Percentiles rank a stretch among this genome's conserved stretches.
Conservation (phyloP, 2,888 invertebrate genomes). For the Ormyrus pomaceus region DNA sequence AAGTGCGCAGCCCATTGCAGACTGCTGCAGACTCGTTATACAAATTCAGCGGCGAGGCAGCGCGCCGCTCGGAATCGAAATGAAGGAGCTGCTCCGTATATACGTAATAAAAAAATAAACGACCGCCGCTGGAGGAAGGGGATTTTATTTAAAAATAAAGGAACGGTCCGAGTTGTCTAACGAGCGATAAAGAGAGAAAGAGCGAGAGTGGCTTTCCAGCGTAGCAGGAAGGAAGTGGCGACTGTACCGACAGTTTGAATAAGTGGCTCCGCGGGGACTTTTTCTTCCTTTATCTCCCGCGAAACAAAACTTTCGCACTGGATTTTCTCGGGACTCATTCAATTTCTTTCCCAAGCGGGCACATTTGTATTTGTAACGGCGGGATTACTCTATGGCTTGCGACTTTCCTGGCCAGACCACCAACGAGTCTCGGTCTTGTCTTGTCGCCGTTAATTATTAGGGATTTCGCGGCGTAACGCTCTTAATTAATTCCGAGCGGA, state of each 20-base stretch:
- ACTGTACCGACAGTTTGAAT: conserved; percentile 57
- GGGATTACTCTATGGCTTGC: no score
- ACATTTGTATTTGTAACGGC: no score
- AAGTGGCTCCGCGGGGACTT: conserved; percentile 55
- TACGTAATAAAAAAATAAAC: conserved; percentile 19
- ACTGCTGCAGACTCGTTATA: conserved; percentile 55
- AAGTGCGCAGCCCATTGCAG: conserved; percentile 7
- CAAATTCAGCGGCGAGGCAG: conserved; percentile 54
- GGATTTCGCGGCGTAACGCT: neutral
- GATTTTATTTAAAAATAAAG: conserved; percentile 32
- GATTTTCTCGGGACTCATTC: no score
- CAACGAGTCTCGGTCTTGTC: neutral
- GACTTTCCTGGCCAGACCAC: no score
- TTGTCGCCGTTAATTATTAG: conserved; percentile 18
- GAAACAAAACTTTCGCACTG: no score
- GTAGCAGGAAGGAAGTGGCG: conserved; percentile 52
- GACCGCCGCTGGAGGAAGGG: neutral
- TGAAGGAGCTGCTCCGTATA: conserved; percentile 16
- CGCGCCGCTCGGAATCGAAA: conserved; percentile 31
- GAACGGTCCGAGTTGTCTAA: conserved; percentile 24
- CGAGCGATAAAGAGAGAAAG: conserved; percentile 41
- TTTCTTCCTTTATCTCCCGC: neutral
- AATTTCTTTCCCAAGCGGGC: no score
- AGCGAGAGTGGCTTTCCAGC: conserved; percentile 39
- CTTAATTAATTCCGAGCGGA: no score